Conservation (phyloP, 2,797 vertebrate species). For the Sebastes baramenuke region DNA sequence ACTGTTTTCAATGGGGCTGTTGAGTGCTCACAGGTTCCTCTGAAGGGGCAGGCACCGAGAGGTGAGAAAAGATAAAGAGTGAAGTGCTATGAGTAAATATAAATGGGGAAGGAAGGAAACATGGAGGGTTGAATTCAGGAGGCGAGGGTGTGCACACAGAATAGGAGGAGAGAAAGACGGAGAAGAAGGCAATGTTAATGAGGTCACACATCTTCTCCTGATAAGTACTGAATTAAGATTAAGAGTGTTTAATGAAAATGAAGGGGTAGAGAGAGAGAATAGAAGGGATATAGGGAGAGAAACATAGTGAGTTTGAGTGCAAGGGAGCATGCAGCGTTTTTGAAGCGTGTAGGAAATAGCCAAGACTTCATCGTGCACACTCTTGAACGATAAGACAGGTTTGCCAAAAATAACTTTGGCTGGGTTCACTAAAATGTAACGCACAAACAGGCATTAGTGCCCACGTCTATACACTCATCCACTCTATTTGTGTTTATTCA, state of each 20-base stretch:
- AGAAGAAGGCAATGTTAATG: slow-evolving; percentile 74
- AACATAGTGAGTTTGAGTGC: slow-evolving; percentile 13
- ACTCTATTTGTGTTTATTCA: slow-evolving; percentile 73
- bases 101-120: slow-evolving; percentile 37
- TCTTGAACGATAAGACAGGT: slow-evolving; percentile 51
- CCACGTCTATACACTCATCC: slow-evolving; percentile 58
- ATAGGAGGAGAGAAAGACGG: slow-evolving; percentile 35
- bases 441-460: slow-evolving; percentile 64
- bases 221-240: slow-evolving; percentile 79
- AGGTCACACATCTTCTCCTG: slow-evolving; percentile 79
- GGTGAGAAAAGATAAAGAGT: slow-evolving; percentile 52
- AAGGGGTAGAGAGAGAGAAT: slow-evolving; percentile 25
- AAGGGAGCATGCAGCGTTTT: slow-evolving; percentile 40
- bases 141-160: slow-evolving; percentile 14
- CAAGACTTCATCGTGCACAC: slow-evolving; percentile 42
- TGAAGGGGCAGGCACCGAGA: slow-evolving; percentile 46
- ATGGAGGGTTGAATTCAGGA: slow-evolving; percentile 19
- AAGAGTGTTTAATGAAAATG: slow-evolving; percentile 77
- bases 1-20: slow-evolving; percentile 57
- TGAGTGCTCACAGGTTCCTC: slow-evolving; percentile 61
- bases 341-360: slow-evolving; percentile 51
- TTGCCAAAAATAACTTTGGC: slow-evolving; percentile 70
- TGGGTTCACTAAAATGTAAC: slow-evolving; percentile 59
- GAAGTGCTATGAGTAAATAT: slow-evolving; percentile 49
- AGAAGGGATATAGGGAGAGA: slow-evolving; percentile 17